A percentile compares a stretch with the other conserved stretches of the same genome.
phyloP scores from a whole-genome alignment of 2,888 invertebrate genomes.

The Gibbula magus region DNA sequence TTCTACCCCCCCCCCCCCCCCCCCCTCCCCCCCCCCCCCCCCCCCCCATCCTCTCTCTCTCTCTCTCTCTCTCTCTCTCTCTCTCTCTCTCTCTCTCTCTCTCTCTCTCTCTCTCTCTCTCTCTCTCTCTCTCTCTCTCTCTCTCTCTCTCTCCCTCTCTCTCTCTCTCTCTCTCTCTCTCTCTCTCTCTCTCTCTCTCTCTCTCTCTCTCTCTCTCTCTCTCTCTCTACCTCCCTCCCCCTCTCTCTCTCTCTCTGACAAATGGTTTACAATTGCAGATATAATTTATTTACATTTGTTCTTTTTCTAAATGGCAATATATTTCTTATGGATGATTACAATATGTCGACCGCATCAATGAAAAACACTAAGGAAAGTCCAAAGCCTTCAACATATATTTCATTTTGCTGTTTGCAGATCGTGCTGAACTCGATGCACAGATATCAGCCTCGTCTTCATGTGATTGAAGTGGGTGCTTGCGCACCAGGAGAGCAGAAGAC shows the following conservation, averaged over 20 bases:
- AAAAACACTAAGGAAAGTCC: not conserved
- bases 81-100: not conserved
- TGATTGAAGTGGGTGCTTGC: constrained; percentile 65
- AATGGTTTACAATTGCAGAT: too few relatives aligned
- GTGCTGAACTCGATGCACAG: constrained; percentile 74
- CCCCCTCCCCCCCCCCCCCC: too few relatives aligned
- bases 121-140: not conserved
- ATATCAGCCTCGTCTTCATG: constrained; percentile 72
- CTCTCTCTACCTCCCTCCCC: too few relatives aligned
- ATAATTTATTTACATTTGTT: too few relatives aligned
- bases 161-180: not conserved
- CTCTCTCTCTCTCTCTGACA: too few relatives aligned
- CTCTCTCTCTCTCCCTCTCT: not conserved
- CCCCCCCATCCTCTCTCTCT: too few relatives aligned
- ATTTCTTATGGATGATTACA: too few relatives aligned
- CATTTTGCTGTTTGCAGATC: constrained; percentile 56
- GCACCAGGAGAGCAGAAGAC: constrained; percentile 62
- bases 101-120: not conserved
- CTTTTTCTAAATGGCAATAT: too few relatives aligned
- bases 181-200: too few relatives aligned
- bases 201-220: too few relatives aligned
- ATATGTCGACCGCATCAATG: not conserved
- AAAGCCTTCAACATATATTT: not conserved
- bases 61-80: too few relatives aligned
- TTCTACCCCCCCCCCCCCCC: too few relatives aligned